Conservation (phyloP, 2,888 invertebrate species). For the Cerceris ruficornis region DNA sequence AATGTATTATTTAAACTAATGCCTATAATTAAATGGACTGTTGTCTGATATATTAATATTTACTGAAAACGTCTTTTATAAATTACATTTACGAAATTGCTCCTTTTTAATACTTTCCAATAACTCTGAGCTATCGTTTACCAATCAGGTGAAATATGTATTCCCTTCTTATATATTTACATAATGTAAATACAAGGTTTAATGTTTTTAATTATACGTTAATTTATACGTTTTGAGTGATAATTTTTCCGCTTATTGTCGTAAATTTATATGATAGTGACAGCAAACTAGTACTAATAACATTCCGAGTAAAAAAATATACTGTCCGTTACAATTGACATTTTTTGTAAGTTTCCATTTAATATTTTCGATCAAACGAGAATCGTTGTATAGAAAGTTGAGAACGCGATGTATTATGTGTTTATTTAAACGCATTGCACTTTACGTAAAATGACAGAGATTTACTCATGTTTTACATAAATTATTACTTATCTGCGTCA, state of each 20-base stretch:
- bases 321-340: neutral
- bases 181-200: no score
- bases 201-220: no score
- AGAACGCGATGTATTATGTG: neutral
- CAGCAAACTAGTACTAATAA: conserved; percentile 15
- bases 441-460: neutral
- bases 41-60: neutral
- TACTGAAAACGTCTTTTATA: no score
- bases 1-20: conserved; percentile 1
- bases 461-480: conserved; percentile 37
- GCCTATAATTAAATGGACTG: neutral
- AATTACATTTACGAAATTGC: no score
- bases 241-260: conserved; percentile 35
- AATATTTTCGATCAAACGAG: conserved; percentile 12
- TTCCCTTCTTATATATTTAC: no score
- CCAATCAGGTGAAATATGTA: no score
- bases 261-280: conserved; percentile 22
- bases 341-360: neutral
- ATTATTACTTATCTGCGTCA: conserved; percentile 69
- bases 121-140: no score
- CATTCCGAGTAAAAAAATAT: neutral
- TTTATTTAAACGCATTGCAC: neutral
- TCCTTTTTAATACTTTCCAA: no score
- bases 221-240: no score
- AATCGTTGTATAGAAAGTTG: neutral